Conservation (phyloP, 2,113 vertebrate genomes). For the Oncorhynchus nerka region DNA sequence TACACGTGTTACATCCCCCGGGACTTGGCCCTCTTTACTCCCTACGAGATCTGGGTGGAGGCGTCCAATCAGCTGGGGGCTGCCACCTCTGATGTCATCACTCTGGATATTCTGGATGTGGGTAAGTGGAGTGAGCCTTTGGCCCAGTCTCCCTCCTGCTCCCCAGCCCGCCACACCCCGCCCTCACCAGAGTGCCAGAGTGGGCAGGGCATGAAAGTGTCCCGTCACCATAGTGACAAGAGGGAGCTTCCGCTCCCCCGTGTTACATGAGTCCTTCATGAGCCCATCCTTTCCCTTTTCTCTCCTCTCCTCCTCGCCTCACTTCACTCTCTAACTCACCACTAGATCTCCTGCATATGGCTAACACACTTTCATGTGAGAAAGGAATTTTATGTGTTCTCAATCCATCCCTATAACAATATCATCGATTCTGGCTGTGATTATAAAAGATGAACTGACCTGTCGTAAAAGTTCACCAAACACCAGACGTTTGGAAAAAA, state of each 20-base stretch:
- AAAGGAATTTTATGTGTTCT: constrained; percentile 35
- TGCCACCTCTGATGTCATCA: constrained; percentile 83
- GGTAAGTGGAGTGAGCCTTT: constrained; percentile 72
- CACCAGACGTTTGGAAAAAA: not conserved
- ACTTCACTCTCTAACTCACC: not conserved
- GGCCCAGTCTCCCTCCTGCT: not conserved
- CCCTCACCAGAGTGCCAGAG: not conserved
- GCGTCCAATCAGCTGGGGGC: constrained; percentile 88
- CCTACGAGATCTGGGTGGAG: constrained; percentile 95
- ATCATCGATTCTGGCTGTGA: constrained; percentile 24
- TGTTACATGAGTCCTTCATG: not conserved
- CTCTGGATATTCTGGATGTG: constrained; percentile 90
- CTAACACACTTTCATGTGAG: constrained; percentile 25
- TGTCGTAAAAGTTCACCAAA: constrained; percentile 18
- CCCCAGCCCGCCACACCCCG: not conserved
- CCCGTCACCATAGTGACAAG: not conserved
- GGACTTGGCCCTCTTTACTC: constrained; percentile 91
- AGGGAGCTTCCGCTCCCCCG: not conserved
- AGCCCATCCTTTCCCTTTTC: not conserved
- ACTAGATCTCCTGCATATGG: constrained; percentile 31
- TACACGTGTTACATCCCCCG: constrained; percentile 88
- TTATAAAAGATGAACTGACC: constrained; percentile 17
- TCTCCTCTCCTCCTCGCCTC: no score
- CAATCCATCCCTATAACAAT: constrained; percentile 11
- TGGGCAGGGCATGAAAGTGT: not conserved